Base-by-base conservation (phyloP, 1,140 invertebrate genomes). In the Antheraea pernyi region DNA sequence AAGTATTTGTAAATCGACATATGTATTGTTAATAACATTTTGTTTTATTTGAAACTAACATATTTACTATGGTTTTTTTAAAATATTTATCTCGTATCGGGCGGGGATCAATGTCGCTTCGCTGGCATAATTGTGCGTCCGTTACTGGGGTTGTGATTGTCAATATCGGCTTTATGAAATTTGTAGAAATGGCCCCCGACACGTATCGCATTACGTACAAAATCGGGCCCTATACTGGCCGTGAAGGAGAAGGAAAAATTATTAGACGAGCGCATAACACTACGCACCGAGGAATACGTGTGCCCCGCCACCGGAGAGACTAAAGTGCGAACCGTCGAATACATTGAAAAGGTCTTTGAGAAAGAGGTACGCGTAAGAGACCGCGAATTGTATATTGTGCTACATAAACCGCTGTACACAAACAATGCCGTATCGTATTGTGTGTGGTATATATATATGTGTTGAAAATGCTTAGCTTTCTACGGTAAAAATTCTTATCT, bases 331-430 rank as follows among this genome's bases (percentile, higher is more conserved):
- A 98, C 97, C 69, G 95, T 98, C 89, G 97, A 98, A 94, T 97
- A 97, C 94, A 96, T 98, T 93, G 97, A 98, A 94, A 98, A 98
- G 95, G 95, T 97, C 91, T 97, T 98, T 93, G 97, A 98, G 93
- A 97, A 96, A 95, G 97, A 98, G 97, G 97, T 98, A 97, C 91
- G 91, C 79, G 82, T 80, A 71, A 66, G n/a, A 67, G 59, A 60
- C 70, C 79, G 80, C 84, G 79, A 82, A 68, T 80, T 90, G 86
- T 90, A 87, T 73, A 87, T 88, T 80, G 75, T 79, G 82, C 84
- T 80, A 78, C 70, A 76, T 81, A 86, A 76, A 73, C 72, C 79
- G 88, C 86, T 87, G 85, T 85, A 88, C 83, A 86, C 85, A 84
- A 78, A 79, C 84, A 88, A 89, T 81, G 89, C 85, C 80, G 78